These are phyloP conservation scores for Porphyrio hochstetteri DNA, from an alignment of 2,113 vertebrate genomes.

Conservation along the genomic window DNA sequence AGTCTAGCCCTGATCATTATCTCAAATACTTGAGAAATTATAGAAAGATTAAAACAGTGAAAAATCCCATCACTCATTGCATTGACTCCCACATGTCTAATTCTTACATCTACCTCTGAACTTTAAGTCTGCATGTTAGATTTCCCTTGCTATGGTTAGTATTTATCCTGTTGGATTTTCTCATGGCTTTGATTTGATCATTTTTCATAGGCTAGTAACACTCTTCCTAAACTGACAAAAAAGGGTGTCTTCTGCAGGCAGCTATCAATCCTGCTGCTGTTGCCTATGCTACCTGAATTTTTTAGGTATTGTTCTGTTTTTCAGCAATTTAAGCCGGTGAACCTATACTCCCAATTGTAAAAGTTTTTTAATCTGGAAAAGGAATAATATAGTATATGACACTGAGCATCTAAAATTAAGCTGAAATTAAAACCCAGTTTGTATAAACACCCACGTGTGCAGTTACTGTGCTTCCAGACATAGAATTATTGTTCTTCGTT, in stretches of 20 bases:
- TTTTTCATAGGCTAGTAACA: not conserved
- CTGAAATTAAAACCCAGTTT: not conserved
- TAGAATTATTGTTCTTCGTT: not conserved
- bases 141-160: not conserved
- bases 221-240: not conserved
- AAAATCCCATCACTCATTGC: not conserved
- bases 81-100: not conserved
- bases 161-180: not conserved
- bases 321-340: not conserved
- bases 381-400: not conserved
- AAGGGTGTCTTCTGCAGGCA: not conserved
- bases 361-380: not conserved
- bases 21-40: slow-evolving; percentile 29
- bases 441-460: not conserved
- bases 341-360: not conserved
- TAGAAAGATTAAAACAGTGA: slow-evolving; percentile 11
- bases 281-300: not conserved
- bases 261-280: not conserved
- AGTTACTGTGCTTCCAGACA: not conserved
- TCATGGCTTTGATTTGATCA: not conserved
- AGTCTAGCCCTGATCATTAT: slow-evolving; percentile 20
- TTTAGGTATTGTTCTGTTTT: not conserved
- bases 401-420: not conserved
- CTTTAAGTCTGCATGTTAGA: not conserved
- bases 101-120: not conserved